phyloP scores from a whole-genome alignment of 1,140 invertebrate genomes.

The Hylyphantes graminicola region DNA sequence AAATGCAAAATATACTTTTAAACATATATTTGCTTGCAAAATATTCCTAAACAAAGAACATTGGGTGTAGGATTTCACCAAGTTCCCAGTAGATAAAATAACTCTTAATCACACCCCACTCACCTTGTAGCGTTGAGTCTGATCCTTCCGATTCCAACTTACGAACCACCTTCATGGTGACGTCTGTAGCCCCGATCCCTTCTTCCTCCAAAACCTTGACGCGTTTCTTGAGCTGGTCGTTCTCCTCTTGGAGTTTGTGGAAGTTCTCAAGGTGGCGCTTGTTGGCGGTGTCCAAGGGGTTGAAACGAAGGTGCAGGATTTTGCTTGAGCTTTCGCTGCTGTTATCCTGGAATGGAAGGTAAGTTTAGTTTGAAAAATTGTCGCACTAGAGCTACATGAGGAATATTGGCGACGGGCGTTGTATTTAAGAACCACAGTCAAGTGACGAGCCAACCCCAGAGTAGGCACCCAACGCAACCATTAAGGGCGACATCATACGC shows the following conservation, averaged over 20 bases:
- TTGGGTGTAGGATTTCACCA: too few relatives aligned
- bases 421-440: too few relatives aligned
- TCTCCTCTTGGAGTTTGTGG: slow-evolving; percentile 78
- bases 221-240: slow-evolving; percentile 72
- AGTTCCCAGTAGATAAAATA: too few relatives aligned
- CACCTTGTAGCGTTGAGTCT: slow-evolving; percentile 31
- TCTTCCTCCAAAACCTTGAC: slow-evolving; percentile 67
- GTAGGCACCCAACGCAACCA: too few relatives aligned
- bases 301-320: slow-evolving; percentile 76
- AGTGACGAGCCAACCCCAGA: too few relatives aligned
- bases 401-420: too few relatives aligned
- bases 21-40: too few relatives aligned
- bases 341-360: too few relatives aligned
- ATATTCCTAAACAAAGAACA: too few relatives aligned
- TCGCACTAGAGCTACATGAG: too few relatives aligned
- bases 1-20: too few relatives aligned
- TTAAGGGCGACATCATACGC: neutral
- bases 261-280: slow-evolving; percentile 76
- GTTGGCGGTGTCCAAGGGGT: slow-evolving; percentile 79
- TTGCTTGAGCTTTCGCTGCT: slow-evolving; percentile 46
- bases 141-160: slow-evolving; percentile 65
- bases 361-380: too few relatives aligned
- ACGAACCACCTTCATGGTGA: slow-evolving; percentile 70
- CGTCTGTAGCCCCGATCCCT: slow-evolving; percentile 64
- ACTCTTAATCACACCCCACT: slow-evolving; percentile 17